Percentiles rank a stretch among this genome's conserved stretches.
These are phyloP conservation scores for Cryptocephalus moraei DNA, from an alignment of 2,888 invertebrate species.

Conservation along the genomic window DNA sequence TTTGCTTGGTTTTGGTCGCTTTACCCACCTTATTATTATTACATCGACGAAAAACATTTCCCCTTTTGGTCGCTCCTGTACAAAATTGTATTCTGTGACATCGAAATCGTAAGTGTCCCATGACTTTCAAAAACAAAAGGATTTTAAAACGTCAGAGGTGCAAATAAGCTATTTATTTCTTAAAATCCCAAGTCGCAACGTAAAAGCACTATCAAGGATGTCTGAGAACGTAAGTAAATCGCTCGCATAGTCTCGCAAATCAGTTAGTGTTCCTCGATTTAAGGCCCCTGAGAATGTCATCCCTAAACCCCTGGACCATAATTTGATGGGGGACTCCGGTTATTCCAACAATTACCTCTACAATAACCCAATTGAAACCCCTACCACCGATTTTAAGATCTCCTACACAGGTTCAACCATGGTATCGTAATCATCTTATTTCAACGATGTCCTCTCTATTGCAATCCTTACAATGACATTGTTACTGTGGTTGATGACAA, in stretches of 20 bases:
- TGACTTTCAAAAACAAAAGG: too few species aligned
- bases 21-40: too few species aligned
- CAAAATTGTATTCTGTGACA: too few species aligned
- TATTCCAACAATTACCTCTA: neutral
- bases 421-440: constrained; percentile 1
- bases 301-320: constrained; percentile 6
- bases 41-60: too few species aligned
- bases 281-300: constrained; percentile 8
- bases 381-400: constrained; percentile 15
- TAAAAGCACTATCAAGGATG: constrained; percentile 5
- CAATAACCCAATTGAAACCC: neutral
- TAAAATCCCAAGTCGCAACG: neutral
- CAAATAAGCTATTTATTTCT: too few species aligned
- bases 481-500: too few species aligned
- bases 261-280: constrained; percentile 2
- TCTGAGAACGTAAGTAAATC: constrained; percentile 16
- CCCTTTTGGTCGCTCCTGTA: too few species aligned
- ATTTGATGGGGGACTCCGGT: constrained; percentile 7
- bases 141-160: too few species aligned
- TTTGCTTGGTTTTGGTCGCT: too few species aligned
- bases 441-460: neutral
- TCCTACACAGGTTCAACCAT: constrained; percentile 21
- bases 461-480: neutral
- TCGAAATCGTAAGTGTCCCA: too few species aligned
- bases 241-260: neutral